phyloP scores from a whole-genome alignment of 2,888 invertebrate species.

The Seladonia tumulorum region DNA sequence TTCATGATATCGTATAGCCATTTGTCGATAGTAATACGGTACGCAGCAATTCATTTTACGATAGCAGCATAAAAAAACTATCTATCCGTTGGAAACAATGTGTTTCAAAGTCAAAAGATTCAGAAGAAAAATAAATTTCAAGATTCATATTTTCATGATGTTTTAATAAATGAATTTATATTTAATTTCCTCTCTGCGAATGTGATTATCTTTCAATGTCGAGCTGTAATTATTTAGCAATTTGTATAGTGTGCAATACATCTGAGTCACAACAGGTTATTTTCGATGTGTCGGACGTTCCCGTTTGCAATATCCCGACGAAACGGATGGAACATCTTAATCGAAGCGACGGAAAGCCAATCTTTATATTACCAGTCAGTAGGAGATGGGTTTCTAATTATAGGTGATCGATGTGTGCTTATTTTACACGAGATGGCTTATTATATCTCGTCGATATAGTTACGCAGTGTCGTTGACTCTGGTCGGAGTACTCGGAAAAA shows the following conservation, averaged over 20 bases:
- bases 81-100: no score
- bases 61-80: no score
- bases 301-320: not conserved
- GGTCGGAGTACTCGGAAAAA: not conserved
- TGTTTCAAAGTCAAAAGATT: no score
- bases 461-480: not conserved
- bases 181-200: not conserved
- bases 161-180: not conserved
- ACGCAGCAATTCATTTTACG: no score
- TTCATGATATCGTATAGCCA: no score
- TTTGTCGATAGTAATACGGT: no score
- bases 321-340: not conserved
- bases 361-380: not conserved
- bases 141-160: no score
- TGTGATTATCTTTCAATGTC: not conserved
- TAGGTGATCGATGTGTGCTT: slow-evolving; percentile 26
- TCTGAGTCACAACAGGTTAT: not conserved
- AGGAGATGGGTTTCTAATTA: slow-evolving; percentile 20
- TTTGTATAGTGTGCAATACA: not conserved
- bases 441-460: slow-evolving; percentile 9
- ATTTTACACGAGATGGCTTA: slow-evolving; percentile 18
- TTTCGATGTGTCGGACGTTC: not conserved
- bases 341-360: not conserved
- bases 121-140: no score
- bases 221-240: not conserved